Conservation (phyloP, 2,113 vertebrate species). For the Tetrax tetrax region DNA sequence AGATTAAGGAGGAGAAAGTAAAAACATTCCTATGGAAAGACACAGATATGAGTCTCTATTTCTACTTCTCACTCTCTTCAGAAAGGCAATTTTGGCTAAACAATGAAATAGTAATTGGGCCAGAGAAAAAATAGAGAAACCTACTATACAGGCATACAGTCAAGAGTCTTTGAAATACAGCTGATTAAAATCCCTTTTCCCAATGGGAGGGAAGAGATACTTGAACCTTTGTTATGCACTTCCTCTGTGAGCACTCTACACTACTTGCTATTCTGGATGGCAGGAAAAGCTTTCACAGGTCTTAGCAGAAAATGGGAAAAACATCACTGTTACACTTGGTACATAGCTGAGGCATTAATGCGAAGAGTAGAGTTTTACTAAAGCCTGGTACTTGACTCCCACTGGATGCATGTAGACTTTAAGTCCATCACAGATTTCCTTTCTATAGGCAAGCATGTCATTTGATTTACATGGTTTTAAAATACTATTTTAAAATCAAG, state of each 20-base stretch:
- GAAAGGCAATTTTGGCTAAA: not conserved
- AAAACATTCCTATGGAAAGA: not conserved
- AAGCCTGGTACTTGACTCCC: not conserved
- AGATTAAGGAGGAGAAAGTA: not conserved
- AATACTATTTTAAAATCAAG: not conserved
- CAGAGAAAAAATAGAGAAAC: not conserved
- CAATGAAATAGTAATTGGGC: not conserved
- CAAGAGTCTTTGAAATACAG: not conserved
- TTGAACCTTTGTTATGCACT: not conserved
- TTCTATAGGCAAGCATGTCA: not conserved
- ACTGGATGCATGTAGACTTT: not conserved
- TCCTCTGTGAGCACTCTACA: not conserved
- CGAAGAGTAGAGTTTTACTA: not conserved
- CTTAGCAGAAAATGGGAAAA: not conserved
- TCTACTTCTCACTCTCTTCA: not conserved
- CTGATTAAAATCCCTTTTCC: not conserved
- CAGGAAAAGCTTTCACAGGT: not conserved
- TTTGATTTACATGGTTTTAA: not conserved
- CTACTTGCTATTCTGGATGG: not conserved
- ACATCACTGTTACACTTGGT: not conserved
- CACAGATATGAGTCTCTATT: not conserved
- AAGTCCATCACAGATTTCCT: not conserved
- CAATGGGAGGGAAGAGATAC: not conserved
- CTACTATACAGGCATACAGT: not conserved
- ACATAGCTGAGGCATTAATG: not conserved